These are phyloP conservation scores for Lordiphosa andalusiaca DNA, from an alignment of 2,888 invertebrate genomes.

Conservation along the genomic window DNA sequence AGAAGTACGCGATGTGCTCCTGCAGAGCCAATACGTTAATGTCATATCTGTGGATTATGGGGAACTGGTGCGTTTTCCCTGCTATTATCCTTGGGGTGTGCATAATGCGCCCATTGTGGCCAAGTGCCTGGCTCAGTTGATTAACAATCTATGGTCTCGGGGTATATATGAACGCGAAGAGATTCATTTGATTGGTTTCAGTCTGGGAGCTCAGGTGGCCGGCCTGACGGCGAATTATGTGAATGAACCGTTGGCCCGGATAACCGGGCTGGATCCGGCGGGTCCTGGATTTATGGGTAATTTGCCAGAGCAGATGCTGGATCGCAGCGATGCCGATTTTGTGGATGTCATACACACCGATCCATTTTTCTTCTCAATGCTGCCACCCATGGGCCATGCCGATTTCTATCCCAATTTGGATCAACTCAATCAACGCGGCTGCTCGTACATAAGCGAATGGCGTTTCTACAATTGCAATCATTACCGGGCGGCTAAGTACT, in stretches of 20 bases:
- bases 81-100: constrained; percentile 83
- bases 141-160: constrained; percentile 81
- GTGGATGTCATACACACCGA: constrained; percentile 86
- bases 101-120: constrained; percentile 83
- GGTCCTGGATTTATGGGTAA: constrained; percentile 83
- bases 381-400: constrained; percentile 81
- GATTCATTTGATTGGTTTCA: constrained; percentile 85
- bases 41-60: constrained; percentile 84
- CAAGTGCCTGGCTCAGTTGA: constrained; percentile 83
- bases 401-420: constrained; percentile 84
- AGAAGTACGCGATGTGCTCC: constrained; percentile 83
- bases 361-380: constrained; percentile 82
- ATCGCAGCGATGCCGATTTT: constrained; percentile 82
- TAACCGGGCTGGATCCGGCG: constrained; percentile 85
- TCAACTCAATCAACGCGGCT: constrained; percentile 82
- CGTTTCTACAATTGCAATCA: constrained; percentile 82
- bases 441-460: constrained; percentile 72
- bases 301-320: constrained; percentile 81
- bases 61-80: constrained; percentile 82
- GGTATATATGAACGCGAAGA: constrained; percentile 79
- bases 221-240: constrained; percentile 82
- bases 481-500: constrained; percentile 82
- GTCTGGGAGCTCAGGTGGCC: constrained; percentile 84
- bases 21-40: constrained; percentile 82
- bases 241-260: constrained; percentile 81